Conservation (phyloP, 2,888 invertebrate genomes). For the Pyrrhia umbra region DNA sequence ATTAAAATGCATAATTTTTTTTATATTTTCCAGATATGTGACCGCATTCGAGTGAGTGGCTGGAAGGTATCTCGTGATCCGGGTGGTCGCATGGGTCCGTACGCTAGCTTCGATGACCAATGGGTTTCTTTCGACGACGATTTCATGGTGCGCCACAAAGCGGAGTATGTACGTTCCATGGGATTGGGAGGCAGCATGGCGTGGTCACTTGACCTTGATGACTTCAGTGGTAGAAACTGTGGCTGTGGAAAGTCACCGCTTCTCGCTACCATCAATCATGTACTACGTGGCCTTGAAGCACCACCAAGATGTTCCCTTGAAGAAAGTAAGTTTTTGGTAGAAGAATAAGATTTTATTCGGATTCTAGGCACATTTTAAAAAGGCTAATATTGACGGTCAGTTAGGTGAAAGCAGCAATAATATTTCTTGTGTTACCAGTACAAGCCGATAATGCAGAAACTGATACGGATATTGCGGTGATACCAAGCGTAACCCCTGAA, state of each 20-base stretch:
- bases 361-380: no score
- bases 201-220: constrained; percentile 97
- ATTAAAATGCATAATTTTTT: no score
- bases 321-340: constrained; percentile 86
- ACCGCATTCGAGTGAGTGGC: constrained; percentile 93
- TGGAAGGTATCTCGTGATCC: constrained; percentile 95
- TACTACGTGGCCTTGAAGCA: constrained; percentile 92
- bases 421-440: constrained; percentile 51
- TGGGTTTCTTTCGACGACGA: constrained; percentile 98
- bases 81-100: constrained; percentile 96
- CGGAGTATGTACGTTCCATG: constrained; percentile 94
- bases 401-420: background rate
- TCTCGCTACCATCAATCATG: constrained; percentile 94
- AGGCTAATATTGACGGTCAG: no score
- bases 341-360: no score
- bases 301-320: constrained; percentile 89
- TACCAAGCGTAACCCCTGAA: constrained; percentile 35
- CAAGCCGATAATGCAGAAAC: constrained; percentile 54
- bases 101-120: constrained; percentile 95
- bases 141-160: constrained; percentile 95
- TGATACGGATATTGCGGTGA: constrained; percentile 31
- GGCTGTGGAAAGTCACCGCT: constrained; percentile 95
- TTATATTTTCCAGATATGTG: constrained; percentile 92
- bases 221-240: constrained; percentile 94
- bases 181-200: constrained; percentile 96